A percentile compares a stretch with the other conserved stretches of the same genome.
Conservation (phyloP, 2,113 vertebrate species). For the Pangasianodon hypophthalmus region DNA sequence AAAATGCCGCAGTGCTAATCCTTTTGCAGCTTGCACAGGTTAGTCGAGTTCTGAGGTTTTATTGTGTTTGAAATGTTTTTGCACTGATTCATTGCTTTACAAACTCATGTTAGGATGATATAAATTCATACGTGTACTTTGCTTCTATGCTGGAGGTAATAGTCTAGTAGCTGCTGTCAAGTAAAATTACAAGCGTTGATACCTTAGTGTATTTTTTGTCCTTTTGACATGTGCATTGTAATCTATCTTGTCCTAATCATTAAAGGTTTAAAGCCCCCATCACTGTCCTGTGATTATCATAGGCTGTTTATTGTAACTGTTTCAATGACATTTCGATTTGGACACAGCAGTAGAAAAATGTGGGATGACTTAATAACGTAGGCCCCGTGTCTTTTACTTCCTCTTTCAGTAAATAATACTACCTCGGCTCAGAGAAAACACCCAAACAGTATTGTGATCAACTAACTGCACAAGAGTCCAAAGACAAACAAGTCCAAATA, state of each 20-base stretch:
- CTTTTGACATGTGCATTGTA: slow-evolving; percentile 56
- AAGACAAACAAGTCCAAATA: no score
- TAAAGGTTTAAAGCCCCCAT: slow-evolving; percentile 49
- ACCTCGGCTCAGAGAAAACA: neutral
- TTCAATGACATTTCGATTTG: neutral
- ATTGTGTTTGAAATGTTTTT: slow-evolving; percentile 23
- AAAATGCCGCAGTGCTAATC: slow-evolving; percentile 40
- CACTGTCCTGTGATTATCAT: neutral
- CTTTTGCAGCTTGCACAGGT: slow-evolving; percentile 52
- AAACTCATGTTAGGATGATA: slow-evolving; percentile 4
- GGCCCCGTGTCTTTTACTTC: neutral
- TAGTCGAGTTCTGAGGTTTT: slow-evolving; percentile 20
- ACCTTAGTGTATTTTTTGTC: slow-evolving; percentile 30
- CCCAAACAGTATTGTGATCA: neutral
- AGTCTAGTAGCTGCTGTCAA: slow-evolving; percentile 15
- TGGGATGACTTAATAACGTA: neutral
- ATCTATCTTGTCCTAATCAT: slow-evolving; percentile 33
- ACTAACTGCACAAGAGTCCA: neutral
- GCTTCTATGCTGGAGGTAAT: neutral
- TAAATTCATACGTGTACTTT: neutral
- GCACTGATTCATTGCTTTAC: slow-evolving; percentile 35
- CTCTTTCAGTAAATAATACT: neutral
- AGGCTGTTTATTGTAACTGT: neutral
- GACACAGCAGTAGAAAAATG: neutral
- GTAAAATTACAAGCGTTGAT: slow-evolving; percentile 3